Evolutionary conservation across 1,140 invertebrate genomes (phyloP), one percentile per base, ranked within the genome.

Genomic region (Drosophila bifasciata): DNA sequence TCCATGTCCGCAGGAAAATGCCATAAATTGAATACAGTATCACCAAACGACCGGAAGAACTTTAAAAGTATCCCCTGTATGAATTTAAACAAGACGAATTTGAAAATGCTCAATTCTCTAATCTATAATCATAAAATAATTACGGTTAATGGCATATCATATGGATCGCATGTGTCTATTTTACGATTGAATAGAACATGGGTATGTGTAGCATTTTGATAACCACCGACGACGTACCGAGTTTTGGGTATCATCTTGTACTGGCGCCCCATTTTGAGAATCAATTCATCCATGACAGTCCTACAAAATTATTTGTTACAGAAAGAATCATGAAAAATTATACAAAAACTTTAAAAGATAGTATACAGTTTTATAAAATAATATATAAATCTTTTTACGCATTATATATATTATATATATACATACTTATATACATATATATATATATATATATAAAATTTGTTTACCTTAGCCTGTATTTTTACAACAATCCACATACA

Each of bases 151-250:
- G 93, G 93, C 75, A 95, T 94, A 92, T 97, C 95, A 62, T 96
- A 93, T 9, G 93, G 93, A 91, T 97, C 97, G 84, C 96, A 97
- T 3, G 96, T 97, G 83, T 96, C 94, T 92, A 96, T 94, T 56
- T 93, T 93, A 45, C 97, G 93, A 44, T 94, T 93, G 85, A 97
- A 97, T 74, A 94, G 94, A 0, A 97, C 91, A 4, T 93, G 93
- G 0, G 96, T 97, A 86, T 97, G 96, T 0, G 95, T 96, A 4
- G 92, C 92, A 83, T 97, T 97, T 92, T 97, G 95, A 48, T 92
- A 93, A 0, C 95, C 96, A 23, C 92, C 88, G 66, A 95, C 93
- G 32, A 96, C 92, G 51, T 95, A n/a, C n/a, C n/a, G 94, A 95
- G 89, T 96, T 96, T 85, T 97, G 95, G 0, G 94, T 94, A 41